Percentiles rank a stretch among this genome's conserved stretches.
phyloP scores from a whole-genome alignment of 53 echinoderm and acorn worm genomes.

The Pentamera pediparva region DNA sequence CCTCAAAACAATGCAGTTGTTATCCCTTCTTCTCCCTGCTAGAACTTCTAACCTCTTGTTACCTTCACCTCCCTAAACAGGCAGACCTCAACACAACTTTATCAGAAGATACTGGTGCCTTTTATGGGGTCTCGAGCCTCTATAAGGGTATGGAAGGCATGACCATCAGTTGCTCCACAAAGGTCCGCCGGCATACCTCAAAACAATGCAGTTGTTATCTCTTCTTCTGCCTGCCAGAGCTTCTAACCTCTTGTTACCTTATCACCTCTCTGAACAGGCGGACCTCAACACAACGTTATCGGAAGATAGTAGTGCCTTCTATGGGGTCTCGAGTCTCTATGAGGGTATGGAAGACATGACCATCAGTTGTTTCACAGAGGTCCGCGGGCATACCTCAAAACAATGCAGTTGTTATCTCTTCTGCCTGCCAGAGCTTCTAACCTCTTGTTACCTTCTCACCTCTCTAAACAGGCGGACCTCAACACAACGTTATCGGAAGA shows the following conservation, averaged over 20 bases:
- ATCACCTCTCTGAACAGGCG: too few relatives aligned
- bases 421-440: too few relatives aligned
- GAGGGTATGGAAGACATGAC: conserved; percentile 97
- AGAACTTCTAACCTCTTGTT: too few relatives aligned
- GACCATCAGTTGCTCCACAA: conserved; percentile 93
- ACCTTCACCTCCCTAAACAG: too few relatives aligned
- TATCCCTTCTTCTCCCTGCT: background rate
- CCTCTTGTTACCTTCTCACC: background rate
- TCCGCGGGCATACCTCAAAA: too few relatives aligned
- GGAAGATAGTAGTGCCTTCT: conserved; percentile 83
- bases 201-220: too few relatives aligned
- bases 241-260: too few relatives aligned
- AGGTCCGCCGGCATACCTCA: too few relatives aligned
- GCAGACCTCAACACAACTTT: conserved; percentile 96
- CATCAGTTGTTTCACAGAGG: conserved; percentile 87
- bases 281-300: conserved; percentile 96
- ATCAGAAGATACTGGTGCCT: conserved; percentile 80
- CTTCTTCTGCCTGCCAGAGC: too few relatives aligned
- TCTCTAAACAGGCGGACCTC: conserved; percentile 68
- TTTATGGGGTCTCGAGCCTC: conserved; percentile 92
- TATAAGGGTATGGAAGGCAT: conserved; percentile 93
- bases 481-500: conserved; percentile 97
- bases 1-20: background rate
- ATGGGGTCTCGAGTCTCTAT: conserved; percentile 90
- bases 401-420: too few relatives aligned